phyloP scores from a whole-genome alignment of 2,797 vertebrate species.

The Telmatherina bonti region DNA sequence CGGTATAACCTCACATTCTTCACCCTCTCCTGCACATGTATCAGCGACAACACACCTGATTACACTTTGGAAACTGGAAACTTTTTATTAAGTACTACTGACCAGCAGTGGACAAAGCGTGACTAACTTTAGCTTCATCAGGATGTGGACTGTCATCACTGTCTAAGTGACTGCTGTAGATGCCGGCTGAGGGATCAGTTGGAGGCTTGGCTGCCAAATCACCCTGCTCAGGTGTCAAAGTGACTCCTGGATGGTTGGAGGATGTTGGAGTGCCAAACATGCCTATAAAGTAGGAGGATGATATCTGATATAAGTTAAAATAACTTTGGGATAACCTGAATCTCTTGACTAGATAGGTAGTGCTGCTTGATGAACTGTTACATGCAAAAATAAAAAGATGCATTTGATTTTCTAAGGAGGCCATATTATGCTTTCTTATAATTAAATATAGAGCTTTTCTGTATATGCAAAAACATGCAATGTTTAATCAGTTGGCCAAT shows the following conservation, averaged over 20 bases:
- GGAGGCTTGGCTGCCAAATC: conserved; percentile 58
- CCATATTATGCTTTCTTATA: neutral
- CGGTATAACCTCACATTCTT: conserved; percentile 82
- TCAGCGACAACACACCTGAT: neutral
- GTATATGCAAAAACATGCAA: neutral
- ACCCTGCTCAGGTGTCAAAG: conserved; percentile 71
- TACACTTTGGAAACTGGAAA: neutral
- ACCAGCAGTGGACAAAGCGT: conserved; percentile 13
- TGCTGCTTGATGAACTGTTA: neutral
- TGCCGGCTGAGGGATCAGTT: conserved; percentile 71
- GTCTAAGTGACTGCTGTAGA: conserved; percentile 70
- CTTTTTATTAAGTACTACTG: neutral
- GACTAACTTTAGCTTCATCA: conserved; percentile 81
- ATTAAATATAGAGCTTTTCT: neutral
- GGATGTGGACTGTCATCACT: conserved; percentile 58
- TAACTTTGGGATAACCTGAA: neutral
- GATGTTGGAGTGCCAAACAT: conserved; percentile 83
- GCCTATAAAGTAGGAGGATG: conserved; percentile 75
- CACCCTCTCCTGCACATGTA: conserved; percentile 76
- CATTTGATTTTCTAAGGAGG: neutral
- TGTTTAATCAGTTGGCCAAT: neutral
- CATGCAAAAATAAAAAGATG: neutral
- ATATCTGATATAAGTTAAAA: neutral
- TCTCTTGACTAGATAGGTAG: neutral
- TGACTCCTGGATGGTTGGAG: conserved; percentile 60